Base-by-base conservation (phyloP, 2,113 vertebrate species). In the Pagrus major region DNA sequence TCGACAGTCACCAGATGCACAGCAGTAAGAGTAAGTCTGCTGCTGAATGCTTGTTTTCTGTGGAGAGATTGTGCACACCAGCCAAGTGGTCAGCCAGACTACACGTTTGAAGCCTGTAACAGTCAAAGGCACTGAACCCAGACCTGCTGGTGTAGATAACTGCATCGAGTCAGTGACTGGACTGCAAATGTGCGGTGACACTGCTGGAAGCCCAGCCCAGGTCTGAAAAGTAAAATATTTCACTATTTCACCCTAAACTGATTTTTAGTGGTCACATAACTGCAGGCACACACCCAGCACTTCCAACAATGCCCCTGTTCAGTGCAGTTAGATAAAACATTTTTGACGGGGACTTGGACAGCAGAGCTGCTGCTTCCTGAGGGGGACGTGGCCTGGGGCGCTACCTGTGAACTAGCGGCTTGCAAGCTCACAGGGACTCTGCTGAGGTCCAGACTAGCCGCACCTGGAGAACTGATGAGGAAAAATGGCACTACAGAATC, bases 1-100 rank as follows among this genome's bases (percentile, higher is more conserved):
- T 99, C 76, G 98, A 99, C 94, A 98, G 97, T 83, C 97, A 99
- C 83, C 97, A 98, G 93, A 98, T 98, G 96, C 97, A 94, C 52
- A 63, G 54, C 86, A 87, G 80, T 37, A 99, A 98, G 92, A 92
- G 97, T 99, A 76, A 94, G 95, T 79, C 33, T 49, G 54, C 7
- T 33, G 21, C 29, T 25, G 20, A 47, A 14, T 68, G 23, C 2
- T 55, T 21, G 29, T 33, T 44, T 56, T 72, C 25, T 11, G 23
- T 5, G 20, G 27, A 39, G 3, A 46, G 1, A 41, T 18, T 23
- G 9, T 55, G 4, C 37, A 54, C 10, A 46, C 60, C 2, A 16
- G 29, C 41, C 44, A 15, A 37, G 15, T 5, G 31, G 59, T 49
- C 16, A 21, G 21, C 37, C 23, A 41, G 27, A 11, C 25, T 23